Conservation (phyloP, 2,888 invertebrate genomes). For the Eupithecia inturbata region DNA sequence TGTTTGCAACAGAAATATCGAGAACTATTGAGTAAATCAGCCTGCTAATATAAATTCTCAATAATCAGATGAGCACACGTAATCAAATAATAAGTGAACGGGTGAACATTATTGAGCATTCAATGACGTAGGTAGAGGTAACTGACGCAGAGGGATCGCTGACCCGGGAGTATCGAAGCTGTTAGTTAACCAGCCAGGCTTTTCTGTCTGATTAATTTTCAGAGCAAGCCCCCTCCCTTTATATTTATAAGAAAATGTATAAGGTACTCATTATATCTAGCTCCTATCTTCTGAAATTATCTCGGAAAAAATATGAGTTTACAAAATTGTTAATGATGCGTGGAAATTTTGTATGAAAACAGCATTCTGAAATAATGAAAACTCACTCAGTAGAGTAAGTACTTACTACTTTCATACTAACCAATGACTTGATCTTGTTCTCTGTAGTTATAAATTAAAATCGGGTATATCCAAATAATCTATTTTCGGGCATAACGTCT, state of each 20-base stretch:
- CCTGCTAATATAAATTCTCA: not conserved
- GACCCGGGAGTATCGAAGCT: conserved; percentile 36
- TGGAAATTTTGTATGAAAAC: not conserved
- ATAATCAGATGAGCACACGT: conserved; percentile 8
- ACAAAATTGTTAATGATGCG: not conserved
- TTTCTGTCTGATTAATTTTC: not conserved
- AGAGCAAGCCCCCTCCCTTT: not conserved
- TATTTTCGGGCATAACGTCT: too few relatives aligned
- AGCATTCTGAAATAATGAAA: not conserved
- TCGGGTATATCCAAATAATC: too few relatives aligned
- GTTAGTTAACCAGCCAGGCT: too few relatives aligned
- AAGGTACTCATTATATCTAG: too few relatives aligned
- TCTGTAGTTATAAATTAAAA: too few relatives aligned
- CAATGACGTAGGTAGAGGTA: conserved; percentile 66
- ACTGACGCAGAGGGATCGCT: conserved; percentile 57
- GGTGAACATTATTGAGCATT: conserved; percentile 9
- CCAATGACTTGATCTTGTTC: too few relatives aligned
- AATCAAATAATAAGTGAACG: conserved; percentile 20
- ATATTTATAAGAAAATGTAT: too few relatives aligned
- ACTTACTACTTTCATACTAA: too few relatives aligned
- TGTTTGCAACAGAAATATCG: not conserved
- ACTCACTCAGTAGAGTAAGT: too few relatives aligned
- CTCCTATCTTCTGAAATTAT: too few relatives aligned
- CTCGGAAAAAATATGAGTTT: not conserved
- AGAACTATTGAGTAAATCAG: not conserved